Evolutionary conservation across 2,888 invertebrate species (phyloP), one percentile per base, ranked within the genome.

Genomic region (Cyclophora albipunctata): DNA sequence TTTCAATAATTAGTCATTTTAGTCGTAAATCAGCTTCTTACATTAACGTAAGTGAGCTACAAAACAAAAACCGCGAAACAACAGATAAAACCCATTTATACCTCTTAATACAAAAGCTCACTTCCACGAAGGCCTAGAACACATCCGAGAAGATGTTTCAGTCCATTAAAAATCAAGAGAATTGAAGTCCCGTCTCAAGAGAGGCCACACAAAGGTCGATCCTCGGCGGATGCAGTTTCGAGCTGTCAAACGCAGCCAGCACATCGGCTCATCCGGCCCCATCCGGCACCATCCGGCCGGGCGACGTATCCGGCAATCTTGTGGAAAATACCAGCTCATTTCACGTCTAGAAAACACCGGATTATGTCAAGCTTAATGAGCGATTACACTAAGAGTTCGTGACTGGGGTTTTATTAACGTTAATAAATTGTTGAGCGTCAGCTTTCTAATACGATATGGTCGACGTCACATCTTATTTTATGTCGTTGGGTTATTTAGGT

Each of bases 291-390:
- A 20, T 20, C 20, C 44, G 51, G 40, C 47, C 42, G 34, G 42
- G 55, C 51, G 57, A 50, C 46, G 49, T 48, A 50, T 52, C 51
- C 58, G 57, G 57, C 53, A 51, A 57, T 53, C 50, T 55, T 51
- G 51, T 50, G 56, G 56, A 51, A 56, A 53, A 58, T 52, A 47
- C 41, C 47, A 53, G 52, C 49, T 47, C 34, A 51, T 52, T 45
- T 37, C 5, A 37, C 40, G 48, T 34, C 54, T 46, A 49, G 53
- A 54, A 53, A 53, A 49, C 50, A 52, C 35, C 33, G 55, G 57
- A 58, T 60, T 60, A 57, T 48, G 57, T 55, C 57, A 45, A 44
- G 49, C 46, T 50, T 58, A 60, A 58, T 58, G 58, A 58, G 53
- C 47, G 50, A 48, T 20, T 33, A n/a, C 20, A 20, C 34, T 37